Base-by-base conservation (phyloP, 2,797 vertebrate genomes). In the Denticeps clupeoides region DNA sequence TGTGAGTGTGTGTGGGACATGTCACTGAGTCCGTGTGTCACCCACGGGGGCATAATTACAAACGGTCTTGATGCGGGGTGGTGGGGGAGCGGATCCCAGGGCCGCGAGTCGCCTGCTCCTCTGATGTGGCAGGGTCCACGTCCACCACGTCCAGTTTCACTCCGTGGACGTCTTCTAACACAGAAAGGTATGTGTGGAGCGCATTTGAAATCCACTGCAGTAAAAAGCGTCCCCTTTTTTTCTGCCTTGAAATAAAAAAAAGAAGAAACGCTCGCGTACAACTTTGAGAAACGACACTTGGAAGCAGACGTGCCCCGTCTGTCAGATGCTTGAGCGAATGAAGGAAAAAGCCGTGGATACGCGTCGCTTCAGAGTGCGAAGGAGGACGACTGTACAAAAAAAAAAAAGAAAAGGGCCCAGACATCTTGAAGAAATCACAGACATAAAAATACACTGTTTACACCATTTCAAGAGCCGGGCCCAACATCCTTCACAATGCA, bases 271-370 rank as follows among this genome's bases (percentile, higher is more conserved):
- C 41, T 15, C 45, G 79, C 69, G 68, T 69, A 67, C 78, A 79
- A 79, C 77, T 75, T 69, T 81, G 80, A 84, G 65, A 45, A 68
- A 82, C 77, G 72, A 75, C 80, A 81, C 82, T 82, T 80, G 73
- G 72, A 79, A 60, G 26, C 53, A 53, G 65, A 62, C 71, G 77
- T 72, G 71, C 69, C 79, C 63, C 64, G 63, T 61, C 67, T 56
- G 71, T 79, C 75, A 75, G 71, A 71, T 59, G 64, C 72, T 73
- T 75, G 62, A 40, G 66, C 62, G 72, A 72, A 74, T 19, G 67
- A 58, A 69, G 70, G 64, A 10, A 64, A 62, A 72, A 70, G 77
- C 70, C 63, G 65, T 28, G 47, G 70, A 75, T 68, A 73, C 72
- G 77, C 70, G 73, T 67, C 68, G 63, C 60, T 58, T 58, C n/a